Conservation (phyloP, 1,140 invertebrate species). For the Brachionus rubens region DNA sequence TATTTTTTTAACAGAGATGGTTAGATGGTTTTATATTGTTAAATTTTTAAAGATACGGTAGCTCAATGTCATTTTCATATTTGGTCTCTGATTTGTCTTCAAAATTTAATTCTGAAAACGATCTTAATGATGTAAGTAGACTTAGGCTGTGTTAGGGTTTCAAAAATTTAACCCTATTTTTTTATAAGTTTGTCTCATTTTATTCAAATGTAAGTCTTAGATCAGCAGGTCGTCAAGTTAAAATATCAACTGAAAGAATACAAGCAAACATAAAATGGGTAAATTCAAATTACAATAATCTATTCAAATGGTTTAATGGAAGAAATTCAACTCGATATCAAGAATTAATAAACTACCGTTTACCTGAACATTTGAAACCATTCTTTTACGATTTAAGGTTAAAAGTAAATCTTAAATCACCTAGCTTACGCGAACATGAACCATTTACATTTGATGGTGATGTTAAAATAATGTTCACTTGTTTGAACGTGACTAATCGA, state of each 20-base stretch:
- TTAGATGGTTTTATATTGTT: too few relatives aligned
- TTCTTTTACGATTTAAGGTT: conserved; percentile 9
- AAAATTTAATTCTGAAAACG: not conserved
- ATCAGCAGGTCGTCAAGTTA: not conserved
- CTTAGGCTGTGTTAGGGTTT: not conserved
- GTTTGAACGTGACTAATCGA: not conserved
- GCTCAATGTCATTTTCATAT: not conserved
- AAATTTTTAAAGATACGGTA: not conserved
- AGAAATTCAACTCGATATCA: not conserved
- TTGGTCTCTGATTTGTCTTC: not conserved
- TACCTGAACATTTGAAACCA: conserved; percentile 27
- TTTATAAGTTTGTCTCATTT: conserved; percentile 32
- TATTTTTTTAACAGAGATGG: not conserved
- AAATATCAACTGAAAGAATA: conserved; percentile 39
- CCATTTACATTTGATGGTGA: not conserved
- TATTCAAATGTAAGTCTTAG: not conserved
- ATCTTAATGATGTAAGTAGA: conserved; percentile 4
- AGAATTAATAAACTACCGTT: not conserved
- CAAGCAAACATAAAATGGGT: conserved; percentile 34
- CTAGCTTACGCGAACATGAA: not conserved
- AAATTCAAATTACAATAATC: not conserved
- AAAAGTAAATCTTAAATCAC: not conserved
- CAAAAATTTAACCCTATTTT: not conserved
- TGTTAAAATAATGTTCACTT: conserved; percentile 16
- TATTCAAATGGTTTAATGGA: not conserved